Percentiles rank a stretch among this genome's conserved stretches.
Evolutionary conservation across 2,797 vertebrate genomes (phyloP).

Genomic region (Mus spretus): DNA sequence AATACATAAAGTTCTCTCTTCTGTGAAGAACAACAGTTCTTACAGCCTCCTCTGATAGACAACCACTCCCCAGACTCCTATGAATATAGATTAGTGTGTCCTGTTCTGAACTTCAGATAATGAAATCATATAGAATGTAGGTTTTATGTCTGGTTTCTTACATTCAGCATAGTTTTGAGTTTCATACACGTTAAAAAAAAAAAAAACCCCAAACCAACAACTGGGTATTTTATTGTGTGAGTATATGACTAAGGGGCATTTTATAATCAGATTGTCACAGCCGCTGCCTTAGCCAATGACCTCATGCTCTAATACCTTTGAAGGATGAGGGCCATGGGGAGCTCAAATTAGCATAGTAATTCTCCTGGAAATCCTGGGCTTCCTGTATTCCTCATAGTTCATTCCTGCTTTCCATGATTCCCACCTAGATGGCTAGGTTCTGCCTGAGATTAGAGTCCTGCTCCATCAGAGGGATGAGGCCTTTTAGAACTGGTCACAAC

Average conservation of each 20-base stretch:
- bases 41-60: neutral
- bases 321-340: neutral
- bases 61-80: neutral
- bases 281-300: neutral
- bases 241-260: neutral
- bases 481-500: too few species aligned
- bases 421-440: neutral
- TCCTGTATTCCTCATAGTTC: neutral
- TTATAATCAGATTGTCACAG: neutral
- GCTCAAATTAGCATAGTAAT: neutral
- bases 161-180: neutral
- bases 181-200: neutral
- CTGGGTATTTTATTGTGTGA: neutral
- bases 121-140: too few species aligned
- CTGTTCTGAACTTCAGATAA: neutral
- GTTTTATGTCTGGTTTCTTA: neutral
- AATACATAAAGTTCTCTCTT: neutral
- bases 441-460: neutral
- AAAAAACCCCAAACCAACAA: neutral
- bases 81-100: neutral
- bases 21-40: neutral
- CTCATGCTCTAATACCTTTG: neutral
- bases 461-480: neutral
- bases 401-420: neutral
- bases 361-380: neutral